These are phyloP conservation scores for Camponotus pennsylvanicus DNA, from an alignment of 1,140 invertebrate genomes.

Conservation along the genomic window DNA sequence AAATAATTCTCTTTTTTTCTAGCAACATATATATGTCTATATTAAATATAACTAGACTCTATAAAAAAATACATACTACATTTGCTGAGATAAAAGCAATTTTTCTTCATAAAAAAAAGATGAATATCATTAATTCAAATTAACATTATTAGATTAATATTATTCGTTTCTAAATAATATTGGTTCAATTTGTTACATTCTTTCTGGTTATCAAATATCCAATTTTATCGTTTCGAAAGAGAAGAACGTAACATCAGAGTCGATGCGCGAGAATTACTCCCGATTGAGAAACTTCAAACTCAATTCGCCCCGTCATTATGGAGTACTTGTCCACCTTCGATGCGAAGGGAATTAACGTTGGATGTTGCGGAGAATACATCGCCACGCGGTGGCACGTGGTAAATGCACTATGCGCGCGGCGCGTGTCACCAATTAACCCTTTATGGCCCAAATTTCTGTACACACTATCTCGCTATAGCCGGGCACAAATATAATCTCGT, in stretches of 20 bases:
- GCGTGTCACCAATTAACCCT: constrained; percentile 68
- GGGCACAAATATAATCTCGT: constrained; percentile 39
- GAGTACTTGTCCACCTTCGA: constrained; percentile 42
- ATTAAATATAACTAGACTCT: background rate
- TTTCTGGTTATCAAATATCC: background rate
- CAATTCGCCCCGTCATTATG: constrained; percentile 43
- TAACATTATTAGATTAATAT: no score
- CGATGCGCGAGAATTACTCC: constrained; percentile 26
- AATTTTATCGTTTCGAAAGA: constrained; percentile 16
- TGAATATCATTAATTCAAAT: background rate
- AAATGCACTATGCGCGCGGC: constrained; percentile 48
- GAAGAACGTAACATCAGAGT: constrained; percentile 1
- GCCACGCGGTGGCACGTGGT: constrained; percentile 33
- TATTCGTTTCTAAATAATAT: background rate
- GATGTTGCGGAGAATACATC: constrained; percentile 44
- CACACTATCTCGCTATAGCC: constrained; percentile 6
- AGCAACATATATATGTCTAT: background rate
- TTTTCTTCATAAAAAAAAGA: background rate
- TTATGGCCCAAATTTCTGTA: constrained; percentile 58
- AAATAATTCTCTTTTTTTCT: background rate
- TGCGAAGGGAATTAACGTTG: constrained; percentile 32
- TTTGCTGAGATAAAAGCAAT: background rate
- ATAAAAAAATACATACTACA: background rate
- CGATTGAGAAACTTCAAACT: constrained; percentile 49
- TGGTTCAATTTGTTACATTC: background rate